Conservation (phyloP, 2,113 vertebrate genomes). For the Hylia prasina region DNA sequence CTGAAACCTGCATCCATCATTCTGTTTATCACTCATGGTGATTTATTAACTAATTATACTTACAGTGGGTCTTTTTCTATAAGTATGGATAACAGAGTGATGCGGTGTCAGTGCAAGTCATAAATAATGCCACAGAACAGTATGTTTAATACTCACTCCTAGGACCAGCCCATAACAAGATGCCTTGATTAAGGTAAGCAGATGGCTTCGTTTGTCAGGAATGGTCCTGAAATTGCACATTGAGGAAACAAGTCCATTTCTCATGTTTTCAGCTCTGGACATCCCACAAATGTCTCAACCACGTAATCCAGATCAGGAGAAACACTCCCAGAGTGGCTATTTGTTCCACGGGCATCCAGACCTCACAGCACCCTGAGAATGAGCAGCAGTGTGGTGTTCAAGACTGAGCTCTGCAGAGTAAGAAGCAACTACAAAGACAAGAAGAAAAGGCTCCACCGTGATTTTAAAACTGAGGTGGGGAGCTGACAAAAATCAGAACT, state of each 20-base stretch:
- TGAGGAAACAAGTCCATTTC: background rate
- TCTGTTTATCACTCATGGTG: constrained; percentile 79
- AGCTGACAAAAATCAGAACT: background rate
- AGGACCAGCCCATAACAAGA: constrained; percentile 54
- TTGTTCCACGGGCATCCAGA: background rate
- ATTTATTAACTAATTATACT: constrained; percentile 84
- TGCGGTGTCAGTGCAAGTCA: constrained; percentile 51
- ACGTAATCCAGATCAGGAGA: background rate
- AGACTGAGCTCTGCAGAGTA: background rate
- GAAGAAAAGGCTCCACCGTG: background rate
- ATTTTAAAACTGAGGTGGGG: background rate
- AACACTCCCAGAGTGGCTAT: background rate
- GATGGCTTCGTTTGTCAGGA: constrained; percentile 51
- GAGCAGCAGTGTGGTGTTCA: background rate
- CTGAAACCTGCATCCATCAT: constrained; percentile 82
- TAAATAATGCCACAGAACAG: constrained; percentile 51
- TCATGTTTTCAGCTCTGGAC: constrained; percentile 3
- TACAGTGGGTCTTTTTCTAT: constrained; percentile 69
- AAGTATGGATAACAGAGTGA: constrained; percentile 55
- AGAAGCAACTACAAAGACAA: background rate
- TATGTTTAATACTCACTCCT: constrained; percentile 50
- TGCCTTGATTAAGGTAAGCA: constrained; percentile 66
- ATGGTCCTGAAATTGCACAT: background rate
- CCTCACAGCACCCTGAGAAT: background rate
- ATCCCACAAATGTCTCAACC: background rate